phyloP scores from a whole-genome alignment of 2,113 vertebrate genomes.

The Arenaria interpres region DNA sequence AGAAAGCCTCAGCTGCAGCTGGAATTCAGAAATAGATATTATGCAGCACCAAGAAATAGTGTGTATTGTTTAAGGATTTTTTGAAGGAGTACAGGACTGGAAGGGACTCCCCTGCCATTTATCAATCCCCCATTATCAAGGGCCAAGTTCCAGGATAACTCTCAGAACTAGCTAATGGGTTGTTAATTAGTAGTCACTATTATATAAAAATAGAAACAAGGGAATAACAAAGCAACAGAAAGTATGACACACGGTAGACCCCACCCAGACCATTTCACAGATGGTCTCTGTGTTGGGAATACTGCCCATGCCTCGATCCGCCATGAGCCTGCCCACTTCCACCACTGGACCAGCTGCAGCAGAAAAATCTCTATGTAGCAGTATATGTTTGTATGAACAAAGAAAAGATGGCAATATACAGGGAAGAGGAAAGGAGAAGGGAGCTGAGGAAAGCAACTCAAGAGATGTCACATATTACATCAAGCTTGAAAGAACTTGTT shows the following conservation, averaged over 20 bases:
- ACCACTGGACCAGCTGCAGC: background rate
- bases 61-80: background rate
- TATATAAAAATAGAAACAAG: background rate
- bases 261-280: background rate
- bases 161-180: background rate
- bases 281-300: background rate
- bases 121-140: background rate
- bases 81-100: background rate
- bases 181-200: background rate
- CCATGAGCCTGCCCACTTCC: background rate
- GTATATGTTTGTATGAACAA: background rate
- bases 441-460: background rate
- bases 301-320: background rate
- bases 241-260: background rate
- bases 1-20: background rate
- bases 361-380: background rate
- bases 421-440: background rate
- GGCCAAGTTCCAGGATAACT: background rate
- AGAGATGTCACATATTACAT: background rate
- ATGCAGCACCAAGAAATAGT: background rate
- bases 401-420: background rate
- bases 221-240: background rate
- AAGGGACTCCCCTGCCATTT: background rate
- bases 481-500: constrained; percentile 30
- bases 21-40: constrained; percentile 27